Evolutionary conservation across 2,797 vertebrate genomes (phyloP).

Genomic region (Carcharodon carcharias): DNA sequence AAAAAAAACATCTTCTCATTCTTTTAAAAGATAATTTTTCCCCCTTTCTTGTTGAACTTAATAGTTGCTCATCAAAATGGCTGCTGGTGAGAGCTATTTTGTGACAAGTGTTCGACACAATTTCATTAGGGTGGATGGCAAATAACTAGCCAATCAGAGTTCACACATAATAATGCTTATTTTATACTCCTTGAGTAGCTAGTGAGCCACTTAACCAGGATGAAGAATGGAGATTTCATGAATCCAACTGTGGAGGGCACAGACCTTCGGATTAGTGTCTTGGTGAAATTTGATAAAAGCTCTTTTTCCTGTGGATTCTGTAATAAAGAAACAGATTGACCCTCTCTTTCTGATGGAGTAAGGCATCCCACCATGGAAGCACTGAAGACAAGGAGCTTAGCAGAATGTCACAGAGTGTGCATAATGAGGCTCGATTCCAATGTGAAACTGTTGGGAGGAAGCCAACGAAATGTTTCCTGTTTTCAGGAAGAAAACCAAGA

Average conservation of each 20-base stretch:
- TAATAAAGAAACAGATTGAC: background rate
- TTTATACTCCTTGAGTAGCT: background rate
- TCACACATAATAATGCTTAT: background rate
- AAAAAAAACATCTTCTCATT: background rate
- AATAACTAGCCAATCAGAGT: background rate
- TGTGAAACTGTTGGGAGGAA: background rate
- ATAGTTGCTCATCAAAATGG: background rate
- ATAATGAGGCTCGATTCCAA: background rate
- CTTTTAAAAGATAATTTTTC: background rate
- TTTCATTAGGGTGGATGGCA: background rate
- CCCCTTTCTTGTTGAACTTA: background rate
- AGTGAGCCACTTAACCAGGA: background rate
- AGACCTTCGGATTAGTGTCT: background rate
- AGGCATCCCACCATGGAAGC: background rate
- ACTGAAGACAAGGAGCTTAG: background rate
- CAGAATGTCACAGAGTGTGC: background rate
- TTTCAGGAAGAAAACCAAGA: background rate
- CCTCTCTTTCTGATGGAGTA: background rate
- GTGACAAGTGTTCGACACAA: background rate
- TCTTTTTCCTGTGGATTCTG: background rate
- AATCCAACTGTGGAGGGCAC: background rate
- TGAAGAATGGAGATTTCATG: background rate
- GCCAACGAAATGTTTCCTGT: background rate
- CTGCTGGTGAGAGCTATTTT: background rate
- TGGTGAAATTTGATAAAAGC: background rate